Percentiles rank a stretch among this genome's conserved stretches.
Conservation (phyloP, 1,140 invertebrate species). For the Thaumatotibia leucotreta region DNA sequence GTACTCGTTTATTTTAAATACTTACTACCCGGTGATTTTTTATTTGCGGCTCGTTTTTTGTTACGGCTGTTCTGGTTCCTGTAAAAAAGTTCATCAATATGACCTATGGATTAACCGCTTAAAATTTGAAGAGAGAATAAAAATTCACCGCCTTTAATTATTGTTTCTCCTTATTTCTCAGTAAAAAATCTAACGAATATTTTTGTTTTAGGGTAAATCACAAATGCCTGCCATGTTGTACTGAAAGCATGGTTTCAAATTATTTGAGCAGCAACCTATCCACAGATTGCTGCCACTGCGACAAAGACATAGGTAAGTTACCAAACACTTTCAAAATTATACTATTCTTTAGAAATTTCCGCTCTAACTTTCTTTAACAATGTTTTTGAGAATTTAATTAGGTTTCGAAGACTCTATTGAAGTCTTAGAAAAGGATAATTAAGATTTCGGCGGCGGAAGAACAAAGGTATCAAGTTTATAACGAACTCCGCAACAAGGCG, state of each 20-base stretch:
- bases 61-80: too few species aligned
- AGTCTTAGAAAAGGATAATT: constrained; percentile 6
- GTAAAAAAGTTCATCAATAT: too few species aligned
- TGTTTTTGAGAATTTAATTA: constrained; percentile 5
- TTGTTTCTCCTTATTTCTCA: too few species aligned
- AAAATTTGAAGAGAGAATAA: too few species aligned
- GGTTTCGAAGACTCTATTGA: neutral
- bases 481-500: neutral
- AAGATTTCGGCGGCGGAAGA: neutral
- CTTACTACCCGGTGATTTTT: too few species aligned
- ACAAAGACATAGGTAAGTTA: constrained; percentile 80
- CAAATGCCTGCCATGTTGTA: constrained; percentile 84
- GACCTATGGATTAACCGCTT: too few species aligned
- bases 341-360: neutral
- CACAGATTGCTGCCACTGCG: constrained; percentile 80
- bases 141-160: too few species aligned
- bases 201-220: constrained; percentile 77
- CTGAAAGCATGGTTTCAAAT: constrained; percentile 54
- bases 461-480: constrained; percentile 10
- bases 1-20: too few species aligned
- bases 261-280: constrained; percentile 53
- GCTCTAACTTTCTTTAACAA: neutral
- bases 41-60: too few species aligned
- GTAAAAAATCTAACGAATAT: neutral
- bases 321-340: neutral